Evolutionary conservation across 2,113 vertebrate species (phyloP), one percentile per base, ranked within the genome.

Genomic region (Oplegnathus fasciatus): DNA sequence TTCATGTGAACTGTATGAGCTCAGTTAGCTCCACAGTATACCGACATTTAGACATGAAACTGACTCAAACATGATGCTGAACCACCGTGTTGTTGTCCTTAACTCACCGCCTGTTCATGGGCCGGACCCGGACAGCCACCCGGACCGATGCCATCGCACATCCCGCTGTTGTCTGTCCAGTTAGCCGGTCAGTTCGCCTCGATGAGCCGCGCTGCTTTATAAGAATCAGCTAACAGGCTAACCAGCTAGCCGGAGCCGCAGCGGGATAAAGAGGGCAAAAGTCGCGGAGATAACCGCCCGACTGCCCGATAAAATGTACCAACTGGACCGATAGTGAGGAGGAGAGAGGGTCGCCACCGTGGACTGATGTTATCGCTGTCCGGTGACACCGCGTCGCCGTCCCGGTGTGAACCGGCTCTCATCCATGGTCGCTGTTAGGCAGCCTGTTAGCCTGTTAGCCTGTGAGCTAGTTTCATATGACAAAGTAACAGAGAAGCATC

Each of bases 111-210:
- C 96, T 96, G 95, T 98, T 96, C 96, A 99, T 97, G 67, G 98
- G 98, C 86, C 98, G 92, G 93, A 99, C 96, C 85, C 98, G 95
- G 85, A 99, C 98, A 66, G 98, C 98, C 94, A 99, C 98, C 93
- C 97, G 97, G 66, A 99, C 98, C 44, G 98, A 99, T 80, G 98
- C 98, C 98, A 99, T 99, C 2, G 92, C 87, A 90, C 96, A 96
- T 96, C 55, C 91, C 95, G 86, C 70, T 54, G 73, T 2, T 1
- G 26, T 6, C 57, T 54, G 65, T 73, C 72, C 68, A 0, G n/a
- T 37, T 6, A 6, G 3, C 6, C 34, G 34, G 34, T 37, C 34
- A 4, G 52, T 30, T 22, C n/a, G 75, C 64, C 28, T 54, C 55
- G 0, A 1, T 6, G 44, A 55, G 67, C 32, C 18, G 2, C 28